Percentiles rank a stretch among this genome's conserved stretches.
Evolutionary conservation across 2,113 vertebrate species (phyloP).

Genomic region (Kryptolebias marmoratus): DNA sequence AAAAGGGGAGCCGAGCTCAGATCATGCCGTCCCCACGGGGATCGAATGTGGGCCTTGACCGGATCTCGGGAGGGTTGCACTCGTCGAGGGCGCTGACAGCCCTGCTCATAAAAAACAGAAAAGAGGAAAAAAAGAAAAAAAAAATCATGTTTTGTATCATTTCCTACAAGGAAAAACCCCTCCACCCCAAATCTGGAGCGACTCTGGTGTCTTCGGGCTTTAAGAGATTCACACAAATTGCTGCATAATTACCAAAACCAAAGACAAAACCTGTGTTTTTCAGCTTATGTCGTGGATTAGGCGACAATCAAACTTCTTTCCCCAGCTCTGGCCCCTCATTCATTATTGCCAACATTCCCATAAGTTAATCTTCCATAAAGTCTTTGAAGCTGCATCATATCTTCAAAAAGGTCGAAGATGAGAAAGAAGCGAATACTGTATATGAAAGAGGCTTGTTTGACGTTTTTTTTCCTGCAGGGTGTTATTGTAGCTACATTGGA

Average conservation of each 20-base stretch:
- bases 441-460: constrained; percentile 31
- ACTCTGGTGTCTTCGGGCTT: constrained; percentile 21
- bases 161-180: constrained; percentile 46
- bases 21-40: constrained; percentile 74
- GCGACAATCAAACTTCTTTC: constrained; percentile 21
- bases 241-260: constrained; percentile 9
- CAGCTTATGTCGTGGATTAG: constrained; percentile 11
- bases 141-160: constrained; percentile 59
- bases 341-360: constrained; percentile 47
- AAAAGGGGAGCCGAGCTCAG: constrained; percentile 44
- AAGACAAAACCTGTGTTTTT: constrained; percentile 21
- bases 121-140: too few relatives aligned
- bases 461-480: constrained; percentile 39
- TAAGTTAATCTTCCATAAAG: constrained; percentile 50
- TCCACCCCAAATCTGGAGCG: background rate
- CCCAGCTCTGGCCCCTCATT: constrained; percentile 8
- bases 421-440: constrained; percentile 29
- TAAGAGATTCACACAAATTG: constrained; percentile 35
- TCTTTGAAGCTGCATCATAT: constrained; percentile 30
- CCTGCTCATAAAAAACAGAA: constrained; percentile 43
- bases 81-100: constrained; percentile 65
- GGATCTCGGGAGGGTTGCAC: constrained; percentile 68
- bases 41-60: constrained; percentile 79
- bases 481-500: constrained; percentile 31
- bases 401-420: constrained; percentile 18